Conservation (phyloP, 2,888 invertebrate genomes). For the Phalera bucephala region DNA sequence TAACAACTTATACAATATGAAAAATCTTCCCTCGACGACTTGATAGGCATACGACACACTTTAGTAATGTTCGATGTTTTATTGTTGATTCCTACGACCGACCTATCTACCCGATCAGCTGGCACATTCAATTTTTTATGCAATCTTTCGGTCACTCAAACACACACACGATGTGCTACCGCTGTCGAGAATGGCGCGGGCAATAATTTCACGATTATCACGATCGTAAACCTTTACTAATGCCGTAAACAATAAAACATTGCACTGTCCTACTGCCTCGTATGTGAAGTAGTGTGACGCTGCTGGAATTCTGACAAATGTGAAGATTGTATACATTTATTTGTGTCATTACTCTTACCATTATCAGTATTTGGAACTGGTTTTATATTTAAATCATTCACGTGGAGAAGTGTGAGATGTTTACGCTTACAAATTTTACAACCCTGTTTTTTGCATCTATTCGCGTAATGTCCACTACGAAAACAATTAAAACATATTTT, state of each 20-base stretch:
- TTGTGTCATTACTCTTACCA: neutral
- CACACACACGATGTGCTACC: too few relatives aligned
- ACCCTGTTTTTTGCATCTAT: slow-evolving; percentile 9
- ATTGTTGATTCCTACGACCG: too few relatives aligned
- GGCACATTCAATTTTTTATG: too few relatives aligned
- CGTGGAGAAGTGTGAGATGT: slow-evolving; percentile 9
- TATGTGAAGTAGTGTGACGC: too few relatives aligned
- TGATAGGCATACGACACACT: slow-evolving; percentile 10
- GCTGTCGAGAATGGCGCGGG: too few relatives aligned
- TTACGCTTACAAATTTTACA: slow-evolving; percentile 10
- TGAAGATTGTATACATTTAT: too few relatives aligned
- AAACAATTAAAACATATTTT: slow-evolving; percentile 29
- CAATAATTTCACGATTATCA: slow-evolving; percentile 3
- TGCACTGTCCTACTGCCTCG: slow-evolving; percentile 2
- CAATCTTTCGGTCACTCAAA: too few relatives aligned
- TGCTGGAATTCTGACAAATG: too few relatives aligned
- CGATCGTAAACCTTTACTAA: slow-evolving; percentile 8
- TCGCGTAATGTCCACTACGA: slow-evolving; percentile 19
- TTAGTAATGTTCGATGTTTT: slow-evolving; percentile 6
- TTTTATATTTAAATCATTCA: neutral
- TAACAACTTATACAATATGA: slow-evolving; percentile 12
- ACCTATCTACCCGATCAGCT: too few relatives aligned
- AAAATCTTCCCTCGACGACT: slow-evolving; percentile 11
- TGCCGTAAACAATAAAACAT: slow-evolving; percentile 7
- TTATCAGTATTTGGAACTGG: neutral